phyloP scores from a whole-genome alignment of 2,888 invertebrate species.

The Cryptosula pallasiana region DNA sequence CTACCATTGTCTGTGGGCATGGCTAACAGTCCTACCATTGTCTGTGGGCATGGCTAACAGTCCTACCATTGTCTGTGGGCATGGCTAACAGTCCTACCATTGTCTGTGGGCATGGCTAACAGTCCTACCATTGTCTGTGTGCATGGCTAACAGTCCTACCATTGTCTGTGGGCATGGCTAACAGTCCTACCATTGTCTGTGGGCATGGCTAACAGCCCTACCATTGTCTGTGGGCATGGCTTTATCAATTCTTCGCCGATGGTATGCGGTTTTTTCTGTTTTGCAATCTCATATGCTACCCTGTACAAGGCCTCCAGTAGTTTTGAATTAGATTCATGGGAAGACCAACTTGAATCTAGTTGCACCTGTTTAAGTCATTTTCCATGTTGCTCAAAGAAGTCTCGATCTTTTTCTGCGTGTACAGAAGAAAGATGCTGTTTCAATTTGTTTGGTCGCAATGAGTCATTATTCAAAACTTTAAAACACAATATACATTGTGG shows the following conservation, averaged over 20 bases:
- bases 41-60: background rate
- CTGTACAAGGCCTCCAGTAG: slow-evolving; percentile 8
- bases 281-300: slow-evolving; percentile 17
- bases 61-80: background rate
- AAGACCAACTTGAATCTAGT: background rate
- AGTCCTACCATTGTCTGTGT: background rate
- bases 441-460: slow-evolving; percentile 17
- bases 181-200: no score
- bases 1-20: background rate
- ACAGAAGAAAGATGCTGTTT: slow-evolving; percentile 10
- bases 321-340: slow-evolving; percentile 9
- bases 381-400: slow-evolving; percentile 5
- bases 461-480: slow-evolving; percentile 19
- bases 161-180: background rate
- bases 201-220: background rate
- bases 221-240: background rate
- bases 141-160: background rate
- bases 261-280: no score
- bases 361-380: background rate
- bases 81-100: background rate
- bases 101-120: background rate
- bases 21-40: background rate
- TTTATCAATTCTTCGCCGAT: no score
- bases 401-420: slow-evolving; percentile 5
- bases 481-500: background rate